Evolutionary conservation across 2,888 invertebrate genomes (phyloP), one percentile per base, ranked within the genome.

Genomic region (Pteria penguin): DNA sequence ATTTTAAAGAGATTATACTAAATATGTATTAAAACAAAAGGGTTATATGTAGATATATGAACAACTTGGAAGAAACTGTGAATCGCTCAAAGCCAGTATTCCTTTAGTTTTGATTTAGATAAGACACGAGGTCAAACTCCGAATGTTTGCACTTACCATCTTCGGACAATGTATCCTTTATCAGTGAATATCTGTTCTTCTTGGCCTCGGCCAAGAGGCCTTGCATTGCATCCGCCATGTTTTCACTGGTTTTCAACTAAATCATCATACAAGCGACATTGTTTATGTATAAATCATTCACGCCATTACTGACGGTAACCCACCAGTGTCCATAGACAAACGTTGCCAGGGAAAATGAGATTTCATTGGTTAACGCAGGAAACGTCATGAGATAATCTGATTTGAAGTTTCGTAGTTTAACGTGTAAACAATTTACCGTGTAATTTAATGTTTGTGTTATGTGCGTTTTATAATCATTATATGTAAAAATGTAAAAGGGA

Each of bases 161-260:
- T 68, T 91, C 91, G 4, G 90, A 88, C 29, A 91, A 78, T 54
- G 76, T 78, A 63, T 85, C 84, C 66, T 84, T 86, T 45, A 91
- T 88, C 8, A 85, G 79, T 3, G 90, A 90, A 86, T 83, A 90
- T 80, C 82, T 88, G 65, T 88, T 90, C 68, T 87, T 89, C 81
- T 87, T 90, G 84, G 90, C 90, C 61, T 89, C 90, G 27, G 86
- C 86, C 81, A 90, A 83, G 61, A 91, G 75, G 73, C 87, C 89
- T 60, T 89, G 86, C 83, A 89, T 87, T 58, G 78, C 84, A 57
- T 90, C 90, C 67, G 89, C 82, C 90, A 90, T 91, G 69, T 68
- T 85, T 75, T 36, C 68, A 60, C 32, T 33, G 29, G 75, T 32
- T 32, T 18, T 36, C 3, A n/a, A 32, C 18, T n/a, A 22, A n/a